Evolutionary conservation across 2,113 vertebrate genomes (phyloP), one percentile per base, ranked within the genome.

Genomic region (Myiozetetes cayanensis): DNA sequence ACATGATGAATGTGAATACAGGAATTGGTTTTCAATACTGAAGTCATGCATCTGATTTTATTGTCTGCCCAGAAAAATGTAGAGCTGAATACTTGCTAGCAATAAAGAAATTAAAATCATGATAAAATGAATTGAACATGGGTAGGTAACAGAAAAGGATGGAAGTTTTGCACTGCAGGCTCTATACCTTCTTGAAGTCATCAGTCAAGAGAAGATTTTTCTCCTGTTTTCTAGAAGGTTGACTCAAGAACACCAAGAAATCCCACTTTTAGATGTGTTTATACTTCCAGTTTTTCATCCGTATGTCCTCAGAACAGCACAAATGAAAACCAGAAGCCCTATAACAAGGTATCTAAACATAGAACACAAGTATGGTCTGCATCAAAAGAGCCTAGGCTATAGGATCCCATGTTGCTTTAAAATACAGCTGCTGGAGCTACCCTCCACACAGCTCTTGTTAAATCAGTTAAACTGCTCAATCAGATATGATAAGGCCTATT

Each of bases 231-330:
- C 31, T 74, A 86, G 17, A 16, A 41, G 15, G 22, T 59, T 84
- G 59, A 44, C 31, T 90, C 46, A 58, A 95, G 50, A 46, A 76
- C 33, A 17, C 28, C 25, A 66, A 85, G 30, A 25, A 89, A 94
- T 83, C 35, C 12, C 35, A 62, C 50, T 76, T 91, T 86, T 89
- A 96, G 58, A 87, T 76, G 59, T 85, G 50, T 91, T 94, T 95
- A 66, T 73, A 70, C 33, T 77, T 76, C 11, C 6, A 87, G 23
- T 17, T 85, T 90, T 90, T 83, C 53, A 67, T 50, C n/a, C 25
- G 37, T 9, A 14, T 71, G 33, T 80, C 49, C 85, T 76, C 67
- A 66, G 50, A 94, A 68, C 1, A 95, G 58, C 14, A 58, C n/a
- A 91, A 94, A 95, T 82, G 37, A 66, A 91, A 91, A 53, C 2